These are phyloP conservation scores for Microvelia longipes DNA, from an alignment of 1,140 invertebrate genomes.

Conservation along the genomic window DNA sequence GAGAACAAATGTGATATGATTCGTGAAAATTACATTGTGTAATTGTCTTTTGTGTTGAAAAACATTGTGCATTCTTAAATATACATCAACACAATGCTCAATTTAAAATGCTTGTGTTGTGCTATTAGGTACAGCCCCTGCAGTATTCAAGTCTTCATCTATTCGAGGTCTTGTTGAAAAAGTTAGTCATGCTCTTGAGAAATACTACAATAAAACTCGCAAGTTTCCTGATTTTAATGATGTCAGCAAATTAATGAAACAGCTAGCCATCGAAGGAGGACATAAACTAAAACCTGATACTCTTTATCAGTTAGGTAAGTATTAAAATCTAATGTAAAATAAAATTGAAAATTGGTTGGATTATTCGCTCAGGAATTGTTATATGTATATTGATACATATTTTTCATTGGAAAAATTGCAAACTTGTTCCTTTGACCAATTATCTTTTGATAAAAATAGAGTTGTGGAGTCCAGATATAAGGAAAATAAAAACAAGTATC, in stretches of 20 bases:
- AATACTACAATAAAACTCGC: constrained; percentile 2
- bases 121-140: neutral
- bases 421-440: neutral
- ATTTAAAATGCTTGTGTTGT: no score
- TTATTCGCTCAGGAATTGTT: no score
- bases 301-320: constrained; percentile 5
- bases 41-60: no score
- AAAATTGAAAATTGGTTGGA: no score
- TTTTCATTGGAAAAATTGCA: neutral
- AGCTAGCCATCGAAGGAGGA: neutral
- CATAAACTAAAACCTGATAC: neutral
- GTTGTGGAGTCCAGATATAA: no score
- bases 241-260: constrained; percentile 2
- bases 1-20: no score
- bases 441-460: neutral
- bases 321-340: neutral
- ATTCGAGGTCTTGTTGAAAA: neutral
- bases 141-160: neutral
- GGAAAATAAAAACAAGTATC: no score
- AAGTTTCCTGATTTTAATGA: constrained; percentile 7
- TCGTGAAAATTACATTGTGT: no score
- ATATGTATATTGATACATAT: no score
- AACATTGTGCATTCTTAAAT: no score
- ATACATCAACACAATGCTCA: no score
- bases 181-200: constrained; percentile 4